phyloP scores from a whole-genome alignment of 2,113 vertebrate genomes.

The Poeciliopsis turrubarensis region DNA sequence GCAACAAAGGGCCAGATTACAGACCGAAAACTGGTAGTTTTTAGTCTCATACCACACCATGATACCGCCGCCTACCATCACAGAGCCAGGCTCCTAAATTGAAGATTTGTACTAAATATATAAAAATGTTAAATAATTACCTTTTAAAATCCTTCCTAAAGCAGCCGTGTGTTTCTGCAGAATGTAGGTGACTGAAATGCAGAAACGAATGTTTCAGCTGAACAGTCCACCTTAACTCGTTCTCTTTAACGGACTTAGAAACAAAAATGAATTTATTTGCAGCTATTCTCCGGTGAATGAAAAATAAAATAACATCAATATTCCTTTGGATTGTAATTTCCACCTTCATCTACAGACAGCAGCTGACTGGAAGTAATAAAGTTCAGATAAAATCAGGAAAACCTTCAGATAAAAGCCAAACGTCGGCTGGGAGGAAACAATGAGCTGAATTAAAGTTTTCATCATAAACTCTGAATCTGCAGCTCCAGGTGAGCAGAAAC shows the following conservation, averaged over 20 bases:
- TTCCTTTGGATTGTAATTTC: conserved; percentile 1
- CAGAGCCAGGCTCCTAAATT: too few relatives aligned
- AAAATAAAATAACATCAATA: conserved; percentile 2
- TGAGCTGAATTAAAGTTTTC: not conserved
- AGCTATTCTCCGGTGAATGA: not conserved
- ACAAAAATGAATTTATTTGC: not conserved
- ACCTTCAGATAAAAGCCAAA: not conserved
- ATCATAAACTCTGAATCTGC: not conserved
- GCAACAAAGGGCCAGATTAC: too few relatives aligned
- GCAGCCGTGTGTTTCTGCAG: not conserved
- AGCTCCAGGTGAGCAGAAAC: not conserved
- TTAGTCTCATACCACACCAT: too few relatives aligned
- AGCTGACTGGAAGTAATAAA: not conserved
- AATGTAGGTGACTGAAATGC: not conserved
- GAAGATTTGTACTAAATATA: too few relatives aligned
- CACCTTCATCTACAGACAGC: not conserved
- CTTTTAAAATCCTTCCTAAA: not conserved
- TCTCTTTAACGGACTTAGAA: not conserved
- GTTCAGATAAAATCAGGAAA: not conserved
- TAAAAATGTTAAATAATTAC: too few relatives aligned
- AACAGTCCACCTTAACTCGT: not conserved
- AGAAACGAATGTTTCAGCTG: not conserved
- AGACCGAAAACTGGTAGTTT: too few relatives aligned
- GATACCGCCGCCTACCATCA: too few relatives aligned
- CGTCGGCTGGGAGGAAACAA: conserved; percentile 1